Evolutionary conservation across 1,140 invertebrate genomes (phyloP).

Genomic region (Pygmarrhopalites habei): DNA sequence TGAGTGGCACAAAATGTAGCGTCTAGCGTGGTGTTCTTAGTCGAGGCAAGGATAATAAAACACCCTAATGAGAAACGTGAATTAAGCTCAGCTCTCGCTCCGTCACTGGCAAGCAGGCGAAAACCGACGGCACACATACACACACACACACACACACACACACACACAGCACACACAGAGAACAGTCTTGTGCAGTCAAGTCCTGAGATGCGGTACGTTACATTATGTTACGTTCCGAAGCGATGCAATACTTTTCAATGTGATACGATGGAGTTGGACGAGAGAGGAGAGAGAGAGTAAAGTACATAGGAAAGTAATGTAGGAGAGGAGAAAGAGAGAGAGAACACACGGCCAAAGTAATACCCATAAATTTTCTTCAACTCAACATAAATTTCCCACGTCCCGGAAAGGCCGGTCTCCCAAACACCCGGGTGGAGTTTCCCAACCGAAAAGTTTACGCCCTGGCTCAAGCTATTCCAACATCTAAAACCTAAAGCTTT

Average conservation of each 20-base stretch:
- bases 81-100: slow-evolving; percentile 7
- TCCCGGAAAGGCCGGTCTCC: slow-evolving; percentile 15
- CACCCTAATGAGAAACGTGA: slow-evolving; percentile 9
- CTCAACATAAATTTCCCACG: slow-evolving; percentile 29
- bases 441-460: slow-evolving; percentile 19
- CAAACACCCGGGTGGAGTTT: slow-evolving; percentile 9
- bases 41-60: slow-evolving; percentile 7
- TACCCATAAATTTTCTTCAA: slow-evolving; percentile 31
- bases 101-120: neutral
- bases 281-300: neutral
- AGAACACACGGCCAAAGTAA: slow-evolving; percentile 23
- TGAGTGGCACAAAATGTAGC: slow-evolving; percentile 7
- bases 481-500: too few relatives aligned
- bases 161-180: too few relatives aligned
- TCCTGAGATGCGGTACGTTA: neutral
- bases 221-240: slow-evolving; percentile 1
- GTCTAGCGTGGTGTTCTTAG: neutral
- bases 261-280: slow-evolving; percentile 2
- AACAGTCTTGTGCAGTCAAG: too few relatives aligned
- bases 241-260: slow-evolving; percentile 6
- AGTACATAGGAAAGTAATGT: neutral
- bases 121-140: too few relatives aligned
- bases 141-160: too few relatives aligned
- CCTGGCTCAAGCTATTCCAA: slow-evolving; percentile 2
- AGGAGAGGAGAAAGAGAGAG: slow-evolving; percentile 4